These are phyloP conservation scores for Hafferia zeledoni DNA, from an alignment of 2,797 vertebrate species.

Conservation along the genomic window DNA sequence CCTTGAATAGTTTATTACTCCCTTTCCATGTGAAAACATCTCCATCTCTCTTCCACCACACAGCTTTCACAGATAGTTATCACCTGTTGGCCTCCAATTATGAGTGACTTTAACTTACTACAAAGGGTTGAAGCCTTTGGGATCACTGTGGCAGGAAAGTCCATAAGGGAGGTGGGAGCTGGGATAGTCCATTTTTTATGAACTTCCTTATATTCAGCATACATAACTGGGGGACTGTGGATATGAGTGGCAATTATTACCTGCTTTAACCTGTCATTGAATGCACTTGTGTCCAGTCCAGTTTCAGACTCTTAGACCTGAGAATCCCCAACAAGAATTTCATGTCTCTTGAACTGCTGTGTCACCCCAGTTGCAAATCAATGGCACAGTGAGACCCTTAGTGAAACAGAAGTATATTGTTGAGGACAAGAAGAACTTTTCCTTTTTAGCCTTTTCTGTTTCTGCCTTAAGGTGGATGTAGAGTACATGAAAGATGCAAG, in stretches of 20 bases:
- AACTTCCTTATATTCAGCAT: neutral
- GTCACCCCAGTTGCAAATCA: neutral
- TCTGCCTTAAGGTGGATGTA: neutral
- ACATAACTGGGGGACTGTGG: neutral
- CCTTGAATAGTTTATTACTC: neutral
- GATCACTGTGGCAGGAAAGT: neutral
- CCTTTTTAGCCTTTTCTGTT: neutral
- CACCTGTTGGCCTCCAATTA: neutral
- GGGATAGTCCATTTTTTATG: neutral
- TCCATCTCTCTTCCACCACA: fast-evolving
- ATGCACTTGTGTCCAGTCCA: neutral
- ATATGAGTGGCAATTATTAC: neutral
- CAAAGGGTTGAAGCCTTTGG: neutral
- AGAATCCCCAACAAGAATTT: neutral
- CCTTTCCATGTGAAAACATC: neutral
- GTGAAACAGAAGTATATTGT: neutral
- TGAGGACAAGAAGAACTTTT: neutral
- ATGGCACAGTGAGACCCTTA: neutral
- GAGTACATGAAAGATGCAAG: neutral
- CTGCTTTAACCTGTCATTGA: neutral
- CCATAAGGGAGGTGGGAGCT: neutral
- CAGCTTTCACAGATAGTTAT: neutral
- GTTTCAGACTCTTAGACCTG: neutral
- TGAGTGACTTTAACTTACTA: neutral
- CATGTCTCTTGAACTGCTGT: neutral